Base-by-base conservation (phyloP, 2,888 invertebrate species). In the Himalopsyche tibetana region DNA sequence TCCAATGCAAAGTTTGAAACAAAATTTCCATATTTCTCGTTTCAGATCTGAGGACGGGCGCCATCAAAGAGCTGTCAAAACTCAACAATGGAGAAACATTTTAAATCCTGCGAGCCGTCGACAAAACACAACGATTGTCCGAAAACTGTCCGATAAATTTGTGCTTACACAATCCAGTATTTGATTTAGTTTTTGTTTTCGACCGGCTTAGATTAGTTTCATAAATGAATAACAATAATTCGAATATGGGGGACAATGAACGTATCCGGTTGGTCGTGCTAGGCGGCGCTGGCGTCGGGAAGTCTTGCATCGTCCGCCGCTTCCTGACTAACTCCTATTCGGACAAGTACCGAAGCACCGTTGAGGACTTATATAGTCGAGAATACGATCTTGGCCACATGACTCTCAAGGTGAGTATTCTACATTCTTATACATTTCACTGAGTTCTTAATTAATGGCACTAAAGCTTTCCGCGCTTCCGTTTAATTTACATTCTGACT, bases 291-390 rank as follows among this genome's bases (percentile, higher is more conserved):
- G 95, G 96, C 56, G 97, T 97, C 11, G 98, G 98, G 17, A 98
- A 98, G 91, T 97, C 96, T 90, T 95, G 96, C 89, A 96, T 98
- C 89, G 94, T 98, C 83, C 95, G 96, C 89, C 94, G 97, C 83
- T 96, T 97, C 90, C 94, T 98, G 85, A 95, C 95, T 90, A 96
- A 96, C 90, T 95, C 96, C 6, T 98, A 96, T 92, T 94, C 94
- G 82, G 96, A 96, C 90, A 95, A 96, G 90, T 97, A 98, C 92
- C 94, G 95, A 89, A 96, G 97, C 89, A 98, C 98, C 17, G 96
- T 98, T 55, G 98, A 98, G 91, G 98, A 98, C 91, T 94, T 98
- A 42, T 97, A 97, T 92, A 97, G 96, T 90, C 94, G 96, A 86
- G 97, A 97, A 91, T 98, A 96, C 91, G 95, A 96, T 90, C 93